A percentile compares a stretch with the other conserved stretches of the same genome.
Conservation (phyloP, 2,888 invertebrate genomes). For the Ichneumoninae sp. region DNA sequence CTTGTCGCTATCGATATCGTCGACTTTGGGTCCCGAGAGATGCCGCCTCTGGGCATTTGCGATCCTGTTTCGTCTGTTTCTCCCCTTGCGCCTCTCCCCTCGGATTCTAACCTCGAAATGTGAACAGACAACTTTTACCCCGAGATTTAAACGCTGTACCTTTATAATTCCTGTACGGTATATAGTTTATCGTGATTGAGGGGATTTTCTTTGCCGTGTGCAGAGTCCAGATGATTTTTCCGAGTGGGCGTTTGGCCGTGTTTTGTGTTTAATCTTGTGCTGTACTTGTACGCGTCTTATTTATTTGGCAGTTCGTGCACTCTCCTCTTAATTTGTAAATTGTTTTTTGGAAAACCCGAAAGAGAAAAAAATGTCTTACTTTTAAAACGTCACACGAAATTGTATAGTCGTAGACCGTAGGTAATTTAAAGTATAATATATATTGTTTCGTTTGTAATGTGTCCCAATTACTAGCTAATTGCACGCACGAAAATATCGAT, state of each 20-base stretch:
- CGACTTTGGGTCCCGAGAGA: not conserved
- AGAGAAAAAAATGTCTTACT: slow-evolving; percentile 9
- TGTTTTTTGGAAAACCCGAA: slow-evolving; percentile 8
- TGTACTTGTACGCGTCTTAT: too few relatives aligned
- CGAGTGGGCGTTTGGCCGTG: too few relatives aligned
- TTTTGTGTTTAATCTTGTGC: too few relatives aligned
- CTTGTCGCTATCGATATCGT: not conserved
- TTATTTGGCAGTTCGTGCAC: too few relatives aligned
- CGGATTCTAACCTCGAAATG: not conserved
- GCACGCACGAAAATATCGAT: slow-evolving; percentile 19
- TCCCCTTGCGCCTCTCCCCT: not conserved
- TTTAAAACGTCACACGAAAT: slow-evolving; percentile 21
- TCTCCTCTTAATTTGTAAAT: slow-evolving; percentile 11
- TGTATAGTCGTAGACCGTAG: slow-evolving; percentile 1
- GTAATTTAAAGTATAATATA: not conserved
- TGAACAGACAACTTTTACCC: too few relatives aligned
- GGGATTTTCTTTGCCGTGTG: too few relatives aligned
- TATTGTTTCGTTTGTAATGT: not conserved
- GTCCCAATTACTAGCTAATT: not conserved
- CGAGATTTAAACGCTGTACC: too few relatives aligned
- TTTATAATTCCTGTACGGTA: too few relatives aligned
- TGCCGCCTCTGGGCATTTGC: not conserved
- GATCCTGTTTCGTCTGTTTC: not conserved
- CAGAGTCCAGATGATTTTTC: too few relatives aligned
- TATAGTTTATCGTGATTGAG: too few relatives aligned